A percentile compares a stretch with the other conserved stretches of the same genome.
These are phyloP conservation scores for Unio pictorum DNA, from an alignment of 2,888 invertebrate species.

Conservation along the genomic window DNA sequence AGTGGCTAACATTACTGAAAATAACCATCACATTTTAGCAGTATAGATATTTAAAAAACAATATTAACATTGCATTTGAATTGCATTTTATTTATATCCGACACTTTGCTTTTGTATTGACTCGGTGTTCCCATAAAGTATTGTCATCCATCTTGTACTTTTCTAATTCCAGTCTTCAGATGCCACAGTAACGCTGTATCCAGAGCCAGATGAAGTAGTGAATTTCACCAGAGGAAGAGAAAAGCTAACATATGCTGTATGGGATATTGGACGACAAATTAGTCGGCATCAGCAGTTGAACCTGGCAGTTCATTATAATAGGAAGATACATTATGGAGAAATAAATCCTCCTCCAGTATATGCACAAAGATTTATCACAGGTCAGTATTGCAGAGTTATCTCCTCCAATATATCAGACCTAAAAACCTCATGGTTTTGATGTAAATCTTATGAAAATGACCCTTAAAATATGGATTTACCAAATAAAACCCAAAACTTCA, in stretches of 20 bases:
- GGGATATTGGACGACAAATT: conserved; percentile 75
- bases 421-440: no score
- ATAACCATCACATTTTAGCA: no score
- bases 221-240: conserved; percentile 79
- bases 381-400: conserved; percentile 41
- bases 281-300: conserved; percentile 74
- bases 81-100: no score
- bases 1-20: no score
- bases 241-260: conserved; percentile 80
- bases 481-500: no score
- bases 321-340: conserved; percentile 45
- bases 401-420: no score
- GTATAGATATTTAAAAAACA: no score
- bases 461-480: no score
- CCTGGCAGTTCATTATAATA: conserved; percentile 80
- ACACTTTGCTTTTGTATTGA: no score
- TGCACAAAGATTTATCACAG: conserved; percentile 77
- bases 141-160: not conserved
- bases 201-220: conserved; percentile 37
- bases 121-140: not conserved
- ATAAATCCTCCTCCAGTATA: conserved; percentile 77
- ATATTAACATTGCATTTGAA: no score
- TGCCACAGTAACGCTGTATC: conserved; percentile 37
- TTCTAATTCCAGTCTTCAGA: conserved; percentile 7
- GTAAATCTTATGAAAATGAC: no score